A percentile compares a stretch with the other conserved stretches of the same genome.
Evolutionary conservation across 2,888 invertebrate genomes (phyloP).

Genomic region (Panzeria rudis): DNA sequence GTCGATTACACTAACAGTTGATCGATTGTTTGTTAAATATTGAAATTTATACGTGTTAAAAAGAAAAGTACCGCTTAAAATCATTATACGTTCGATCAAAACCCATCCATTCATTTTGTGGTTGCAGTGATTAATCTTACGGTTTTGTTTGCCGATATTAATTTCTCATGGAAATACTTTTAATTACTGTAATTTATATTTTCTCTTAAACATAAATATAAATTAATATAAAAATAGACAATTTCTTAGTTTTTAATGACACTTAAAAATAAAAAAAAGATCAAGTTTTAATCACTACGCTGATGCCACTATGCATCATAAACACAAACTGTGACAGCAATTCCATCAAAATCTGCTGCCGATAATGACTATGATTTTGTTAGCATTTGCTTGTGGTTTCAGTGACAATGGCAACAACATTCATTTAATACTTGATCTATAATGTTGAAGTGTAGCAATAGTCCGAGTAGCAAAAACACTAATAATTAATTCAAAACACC

Average conservation of each 20-base stretch:
- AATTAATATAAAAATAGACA: not conserved
- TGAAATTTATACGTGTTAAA: not conserved
- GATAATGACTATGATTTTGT: conserved; percentile 25
- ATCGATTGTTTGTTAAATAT: not conserved
- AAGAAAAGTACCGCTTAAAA: not conserved
- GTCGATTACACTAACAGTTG: conserved; percentile 1
- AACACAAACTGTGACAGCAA: conserved; percentile 2
- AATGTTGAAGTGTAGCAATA: conserved; percentile 2
- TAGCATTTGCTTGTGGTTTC: conserved; percentile 23
- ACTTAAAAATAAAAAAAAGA: too few relatives aligned
- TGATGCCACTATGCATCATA: not conserved
- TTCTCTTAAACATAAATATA: not conserved
- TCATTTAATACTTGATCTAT: conserved; percentile 28
- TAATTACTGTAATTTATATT: not conserved
- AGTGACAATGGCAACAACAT: conserved; percentile 53
- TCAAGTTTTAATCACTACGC: not conserved
- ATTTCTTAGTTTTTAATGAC: too few relatives aligned
- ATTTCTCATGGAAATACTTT: too few relatives aligned
- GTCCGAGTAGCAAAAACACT: not conserved
- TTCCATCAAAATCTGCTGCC: not conserved
- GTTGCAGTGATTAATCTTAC: not conserved
- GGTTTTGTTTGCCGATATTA: not conserved
- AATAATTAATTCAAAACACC: not conserved
- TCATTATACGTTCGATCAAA: conserved; percentile 13
- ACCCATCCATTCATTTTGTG: not conserved